Conservation (phyloP, 2,888 invertebrate species). For the Diploptera punctata region DNA sequence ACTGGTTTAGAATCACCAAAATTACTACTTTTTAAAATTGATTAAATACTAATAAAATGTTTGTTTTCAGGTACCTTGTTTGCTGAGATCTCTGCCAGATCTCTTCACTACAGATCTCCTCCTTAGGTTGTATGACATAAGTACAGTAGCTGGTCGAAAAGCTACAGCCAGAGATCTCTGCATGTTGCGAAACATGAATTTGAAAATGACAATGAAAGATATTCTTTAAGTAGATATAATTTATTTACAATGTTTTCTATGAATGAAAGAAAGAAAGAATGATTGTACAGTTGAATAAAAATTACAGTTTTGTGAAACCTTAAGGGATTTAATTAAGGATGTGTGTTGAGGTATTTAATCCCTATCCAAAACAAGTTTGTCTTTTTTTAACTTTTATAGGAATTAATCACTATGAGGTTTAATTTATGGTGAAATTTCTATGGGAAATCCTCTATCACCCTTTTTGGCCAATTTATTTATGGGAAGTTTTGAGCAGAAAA, state of each 20-base stretch:
- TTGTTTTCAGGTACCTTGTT: constrained; percentile 64
- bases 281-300: not conserved
- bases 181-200: constrained; percentile 80
- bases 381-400: too few relatives aligned
- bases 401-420: too few relatives aligned
- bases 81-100: constrained; percentile 82
- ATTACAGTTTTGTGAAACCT: too few relatives aligned
- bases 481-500: too few relatives aligned
- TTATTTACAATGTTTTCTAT: not conserved
- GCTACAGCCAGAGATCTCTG: constrained; percentile 88
- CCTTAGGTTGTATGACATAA: constrained; percentile 80
- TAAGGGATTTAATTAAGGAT: too few relatives aligned
- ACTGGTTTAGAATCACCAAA: too few relatives aligned
- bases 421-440: too few relatives aligned
- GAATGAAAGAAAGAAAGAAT: not conserved
- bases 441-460: too few relatives aligned
- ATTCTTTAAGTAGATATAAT: not conserved
- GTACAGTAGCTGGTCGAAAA: constrained; percentile 76
- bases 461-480: too few relatives aligned
- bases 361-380: too few relatives aligned
- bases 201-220: constrained; percentile 51
- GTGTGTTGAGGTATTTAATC: too few relatives aligned
- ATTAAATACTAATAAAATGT: not conserved
- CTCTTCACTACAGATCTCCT: constrained; percentile 76
- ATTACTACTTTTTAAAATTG: too few relatives aligned